Base-by-base conservation (phyloP, 2,797 vertebrate species). In the Halcyon badia region DNA sequence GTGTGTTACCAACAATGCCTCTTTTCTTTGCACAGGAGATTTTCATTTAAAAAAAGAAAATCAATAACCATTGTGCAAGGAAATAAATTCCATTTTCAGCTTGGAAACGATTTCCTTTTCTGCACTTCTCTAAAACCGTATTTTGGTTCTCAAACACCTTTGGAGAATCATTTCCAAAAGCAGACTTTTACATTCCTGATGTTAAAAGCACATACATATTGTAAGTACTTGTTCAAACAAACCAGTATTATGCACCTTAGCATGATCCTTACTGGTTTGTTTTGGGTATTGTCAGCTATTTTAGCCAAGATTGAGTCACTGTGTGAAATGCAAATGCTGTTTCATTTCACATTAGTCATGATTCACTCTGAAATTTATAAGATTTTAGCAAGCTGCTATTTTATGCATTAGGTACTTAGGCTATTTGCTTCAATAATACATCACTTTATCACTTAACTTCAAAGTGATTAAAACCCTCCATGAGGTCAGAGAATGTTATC, bases 31-130 rank as follows among this genome's bases (percentile, higher is more conserved):
- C 66, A 44, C 8, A 9, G n/a, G 62, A 94, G 42, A 72, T 31
- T 84, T 93, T 72, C 76, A 19, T 70, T 94, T 62, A 33, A 72
- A 82, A 87, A 78, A 86, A 49, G 17, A 84, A 88, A 94, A 79
- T 78, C 86, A 87, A 94, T 89, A 93, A 79, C 58, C 19, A 66
- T 51, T 92, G 51, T 66, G 62, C 60, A 82, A 90, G 62, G 62
- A 92, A 92, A 91, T 49, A 57, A 84, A 84, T 54, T 93, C 48
- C 0, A 1, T 76, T 90, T 93, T 82, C 81, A 56, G 46, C 70
- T 71, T 60, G 10, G 61, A 92, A 93, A 41, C 0, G 0, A 73
- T 83, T 95, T 83, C 28, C 52, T 85, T 91, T 87, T 79, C 64
- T 52, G 31, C 28, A 58, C 19, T 51, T 66, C 31, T 77, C 68